Conservation (phyloP, 2,888 invertebrate genomes). For the Mythimna pallens region DNA sequence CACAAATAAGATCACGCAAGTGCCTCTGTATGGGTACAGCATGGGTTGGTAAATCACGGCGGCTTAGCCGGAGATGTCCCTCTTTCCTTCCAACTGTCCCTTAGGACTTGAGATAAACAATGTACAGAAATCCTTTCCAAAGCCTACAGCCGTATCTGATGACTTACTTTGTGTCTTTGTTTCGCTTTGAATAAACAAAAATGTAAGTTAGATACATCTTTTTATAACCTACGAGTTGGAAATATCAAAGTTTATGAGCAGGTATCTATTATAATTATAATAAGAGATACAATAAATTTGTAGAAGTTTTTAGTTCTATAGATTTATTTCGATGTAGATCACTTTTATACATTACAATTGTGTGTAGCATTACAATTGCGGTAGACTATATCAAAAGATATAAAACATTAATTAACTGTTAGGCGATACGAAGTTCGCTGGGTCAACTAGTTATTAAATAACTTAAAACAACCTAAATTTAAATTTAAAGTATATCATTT, state of each 20-base stretch:
- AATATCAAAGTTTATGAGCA: background rate
- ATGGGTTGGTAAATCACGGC: constrained; percentile 65
- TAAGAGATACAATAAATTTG: too few relatives aligned
- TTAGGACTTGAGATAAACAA: constrained; percentile 81
- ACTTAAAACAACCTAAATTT: background rate
- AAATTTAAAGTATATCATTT: background rate
- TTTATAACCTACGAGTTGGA: background rate
- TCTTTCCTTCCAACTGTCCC: constrained; percentile 77
- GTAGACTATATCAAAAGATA: too few relatives aligned
- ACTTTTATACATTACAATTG: too few relatives aligned
- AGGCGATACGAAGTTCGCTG: too few relatives aligned
- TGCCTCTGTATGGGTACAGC: constrained; percentile 39
- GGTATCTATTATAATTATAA: background rate
- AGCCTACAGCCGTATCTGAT: constrained; percentile 74
- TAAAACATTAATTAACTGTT: too few relatives aligned
- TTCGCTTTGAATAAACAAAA: constrained; percentile 48
- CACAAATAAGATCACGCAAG: constrained; percentile 32
- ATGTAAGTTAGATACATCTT: background rate
- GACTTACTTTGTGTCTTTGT: constrained; percentile 68
- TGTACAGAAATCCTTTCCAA: constrained; percentile 73
- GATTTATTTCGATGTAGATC: background rate
- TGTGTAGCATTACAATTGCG: too few relatives aligned
- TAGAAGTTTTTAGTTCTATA: too few relatives aligned
- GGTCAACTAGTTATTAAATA: too few relatives aligned
- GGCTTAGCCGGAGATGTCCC: constrained; percentile 72